Evolutionary conservation across 2,797 vertebrate genomes (phyloP).

Genomic region (Siniperca obscura): DNA sequence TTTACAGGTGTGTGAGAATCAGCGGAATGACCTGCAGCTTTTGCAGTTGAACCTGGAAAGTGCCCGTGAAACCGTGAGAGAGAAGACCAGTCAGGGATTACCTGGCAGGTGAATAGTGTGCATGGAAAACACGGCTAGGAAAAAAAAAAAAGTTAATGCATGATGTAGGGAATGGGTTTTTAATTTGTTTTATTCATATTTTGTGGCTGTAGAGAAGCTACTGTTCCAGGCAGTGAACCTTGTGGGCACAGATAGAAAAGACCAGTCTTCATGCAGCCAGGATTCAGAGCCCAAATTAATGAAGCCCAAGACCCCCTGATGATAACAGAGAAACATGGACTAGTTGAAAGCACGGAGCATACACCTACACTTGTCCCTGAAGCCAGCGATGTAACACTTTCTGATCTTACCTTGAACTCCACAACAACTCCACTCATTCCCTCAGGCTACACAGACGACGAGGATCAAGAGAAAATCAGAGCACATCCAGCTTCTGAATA

Average conservation of each 20-base stretch:
- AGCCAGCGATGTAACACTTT: no score
- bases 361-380: no score
- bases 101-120: constrained; percentile 79
- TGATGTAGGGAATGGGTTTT: background rate
- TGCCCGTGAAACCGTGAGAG: constrained; percentile 79
- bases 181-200: background rate
- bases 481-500: no score
- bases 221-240: background rate
- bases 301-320: no score
- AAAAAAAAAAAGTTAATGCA: background rate
- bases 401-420: no score
- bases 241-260: background rate
- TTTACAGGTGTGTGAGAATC: constrained; percentile 89
- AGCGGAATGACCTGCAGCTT: constrained; percentile 89
- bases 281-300: background rate
- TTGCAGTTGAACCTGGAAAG: constrained; percentile 87
- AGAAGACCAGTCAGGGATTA: constrained; percentile 62
- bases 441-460: no score
- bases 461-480: no score
- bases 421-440: no score
- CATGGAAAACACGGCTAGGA: no score
- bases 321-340: background rate
- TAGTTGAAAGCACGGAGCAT: no score
- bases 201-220: constrained; percentile 41
- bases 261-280: background rate